Base-by-base conservation (phyloP, 2,797 vertebrate species). In the Gymnothorax javanicus region DNA sequence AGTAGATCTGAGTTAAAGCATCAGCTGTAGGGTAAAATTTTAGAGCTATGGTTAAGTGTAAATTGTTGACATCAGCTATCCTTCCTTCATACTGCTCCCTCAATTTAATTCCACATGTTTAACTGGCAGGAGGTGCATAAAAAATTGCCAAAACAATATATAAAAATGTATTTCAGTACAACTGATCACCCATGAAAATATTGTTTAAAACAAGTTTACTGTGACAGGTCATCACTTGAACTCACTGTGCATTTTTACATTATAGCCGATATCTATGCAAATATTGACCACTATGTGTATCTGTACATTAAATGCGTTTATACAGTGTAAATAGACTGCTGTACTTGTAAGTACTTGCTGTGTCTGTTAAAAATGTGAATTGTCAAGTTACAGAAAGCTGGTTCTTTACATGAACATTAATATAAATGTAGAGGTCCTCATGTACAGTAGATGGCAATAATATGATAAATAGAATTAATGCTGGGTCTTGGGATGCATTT, bases 201-300 rank as follows among this genome's bases (percentile, higher is more conserved):
- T 15, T 79, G 75, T 79, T 20, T 43, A 20, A 33, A 75, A 75
- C 71, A 13, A 75, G 11, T 12, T 43, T 69, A 9, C 64, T n/a
- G 64, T 25, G 11, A 52, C 77, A 81, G 23, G 52, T 52, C 75
- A 56, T 54, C 69, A 52, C 54, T 85, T 12, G 57, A 73, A 85
- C 11, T 11, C 43, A 23, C 83, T 43, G 83, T 84, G 83, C 60
- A n/a, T 81, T 84, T 81, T 84, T 84, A 62, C 15, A 73, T 57
- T 71, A 73, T 73, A 73, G 87, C 52, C 69, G 85, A 69, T 91
- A 93, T 91, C 95, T 96, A 96, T 96, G 96, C 94, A 96, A 95
- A 93, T 89, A 92, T 87, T 20, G 43, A 88, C 54, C 43, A 88
- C 60, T 89, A 89, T 91, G 86, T 90, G 69, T 89, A 43, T 88